Evolutionary conservation across 2,888 invertebrate genomes (phyloP), one percentile per base, ranked within the genome.

Genomic region (Parapristionchus giblindavisi): DNA sequence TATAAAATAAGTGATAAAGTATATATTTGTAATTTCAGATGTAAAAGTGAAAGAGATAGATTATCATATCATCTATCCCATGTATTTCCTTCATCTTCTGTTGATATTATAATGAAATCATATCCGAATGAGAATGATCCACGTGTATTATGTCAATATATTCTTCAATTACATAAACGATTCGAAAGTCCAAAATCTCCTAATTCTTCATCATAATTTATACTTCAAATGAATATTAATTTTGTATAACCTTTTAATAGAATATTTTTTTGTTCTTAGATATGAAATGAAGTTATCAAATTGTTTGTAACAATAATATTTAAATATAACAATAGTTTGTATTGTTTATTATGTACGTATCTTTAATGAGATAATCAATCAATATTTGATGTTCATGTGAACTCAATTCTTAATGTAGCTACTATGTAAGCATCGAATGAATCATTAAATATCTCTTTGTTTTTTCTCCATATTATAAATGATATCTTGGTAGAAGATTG

Each of bases 41-140:
- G 29, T 17, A 8, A 11, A 40, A 21, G 14, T 6, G 71, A 71
- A 32, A 36, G 71, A n/a, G 76, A 79, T 2, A 77, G 80, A 43
- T 78, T 95, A 87, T 94, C 93, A 89, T 95, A 93, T 89, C 94
- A 95, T 89, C 90, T 97, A 79, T 92, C 94, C n/a, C 93, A 93
- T 73, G 92, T 96, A 76, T 97, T 97, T 89, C 94, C 95, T 0
- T 93, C 94, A 86, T 92, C 93, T 80, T 93, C 94, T 87, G 75
- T 75, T 14, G 6, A 52, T 34, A 27, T 0, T 8, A 95, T 93
- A 0, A 94, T 97, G 93, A 92, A 93, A 78, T 90, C 93, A 80
- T 92, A 94, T 89, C 96, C 96, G 0, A 93, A 94, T 66, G 95
- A 95, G 89, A 94, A 93, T 34, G 93, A 95, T 89, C 93, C 95